A percentile compares a stretch with the other conserved stretches of the same genome.
These are phyloP conservation scores for Gallinago jamesoni DNA, from an alignment of 2,113 vertebrate genomes.

Conservation along the genomic window DNA sequence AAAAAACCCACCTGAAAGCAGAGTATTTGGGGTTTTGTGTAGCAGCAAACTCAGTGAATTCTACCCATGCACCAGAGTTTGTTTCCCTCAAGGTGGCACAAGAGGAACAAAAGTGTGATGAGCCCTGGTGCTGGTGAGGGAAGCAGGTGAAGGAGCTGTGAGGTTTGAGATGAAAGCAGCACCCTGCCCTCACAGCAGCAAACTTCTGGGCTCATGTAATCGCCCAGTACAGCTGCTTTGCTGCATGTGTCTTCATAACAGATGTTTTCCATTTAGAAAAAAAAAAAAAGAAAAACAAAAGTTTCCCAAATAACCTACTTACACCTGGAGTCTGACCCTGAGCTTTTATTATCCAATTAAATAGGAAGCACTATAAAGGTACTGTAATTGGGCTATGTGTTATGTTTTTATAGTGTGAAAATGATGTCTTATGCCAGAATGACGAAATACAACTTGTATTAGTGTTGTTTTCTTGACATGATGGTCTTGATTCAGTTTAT, in stretches of 20 bases:
- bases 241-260: rapidly evolving
- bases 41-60: not conserved
- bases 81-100: slow-evolving; percentile 58
- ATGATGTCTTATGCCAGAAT: not conserved
- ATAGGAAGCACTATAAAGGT: not conserved
- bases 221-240: not conserved
- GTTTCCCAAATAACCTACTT: not conserved
- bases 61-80: not conserved
- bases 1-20: not conserved
- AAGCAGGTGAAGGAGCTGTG: not conserved
- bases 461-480: not conserved
- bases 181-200: not conserved
- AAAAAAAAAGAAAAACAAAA: no score
- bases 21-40: not conserved
- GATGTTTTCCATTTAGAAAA: not conserved
- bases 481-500: not conserved
- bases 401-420: not conserved
- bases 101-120: not conserved
- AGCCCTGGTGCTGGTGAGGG: not conserved
- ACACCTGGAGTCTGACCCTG: not conserved
- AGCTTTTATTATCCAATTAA: not conserved
- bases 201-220: not conserved
- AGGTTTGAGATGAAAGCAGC: not conserved
- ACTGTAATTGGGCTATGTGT: not conserved
- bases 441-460: not conserved